Conservation (phyloP, 1,140 invertebrate species). For the Megalonaias nervosa region DNA sequence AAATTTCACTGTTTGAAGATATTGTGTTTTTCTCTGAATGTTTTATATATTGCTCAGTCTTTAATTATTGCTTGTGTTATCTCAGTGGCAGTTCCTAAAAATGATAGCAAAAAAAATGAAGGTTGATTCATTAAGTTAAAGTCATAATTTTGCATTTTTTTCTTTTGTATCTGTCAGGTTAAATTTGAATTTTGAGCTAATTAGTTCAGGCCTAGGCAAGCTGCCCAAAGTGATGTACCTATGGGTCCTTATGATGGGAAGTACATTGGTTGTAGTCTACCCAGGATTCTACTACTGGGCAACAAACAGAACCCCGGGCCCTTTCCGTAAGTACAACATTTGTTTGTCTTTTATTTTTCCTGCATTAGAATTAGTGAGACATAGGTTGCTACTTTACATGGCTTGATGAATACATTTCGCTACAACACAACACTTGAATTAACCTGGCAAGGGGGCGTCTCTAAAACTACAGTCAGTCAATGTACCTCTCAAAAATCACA, state of each 20-base stretch:
- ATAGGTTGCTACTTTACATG: not conserved
- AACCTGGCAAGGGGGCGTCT: no score
- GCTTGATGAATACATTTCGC: no score
- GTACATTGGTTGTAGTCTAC: constrained; percentile 73
- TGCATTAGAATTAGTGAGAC: not conserved
- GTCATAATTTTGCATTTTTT: not conserved
- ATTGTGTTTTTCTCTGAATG: no score
- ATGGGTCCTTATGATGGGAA: constrained; percentile 75
- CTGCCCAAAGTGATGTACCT: constrained; percentile 73
- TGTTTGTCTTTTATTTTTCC: not conserved
- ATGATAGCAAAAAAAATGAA: no score
- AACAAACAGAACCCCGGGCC: constrained; percentile 40
- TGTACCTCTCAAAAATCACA: no score
- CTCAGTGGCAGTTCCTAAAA: no score
- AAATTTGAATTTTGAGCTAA: constrained; percentile 74
- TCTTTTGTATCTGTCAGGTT: constrained; percentile 69
- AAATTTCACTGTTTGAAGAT: no score
- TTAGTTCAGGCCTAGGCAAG: constrained; percentile 75
- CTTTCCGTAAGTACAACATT: constrained; percentile 38
- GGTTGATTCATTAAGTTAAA: not conserved
- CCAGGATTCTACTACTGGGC: constrained; percentile 76
- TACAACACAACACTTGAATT: no score
- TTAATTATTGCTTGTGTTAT: no score
- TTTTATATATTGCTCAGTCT: no score
- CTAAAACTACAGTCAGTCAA: no score